Evolutionary conservation across 2,888 invertebrate species (phyloP), one percentile per base, ranked within the genome.

Genomic region (Campoplex capitator): DNA sequence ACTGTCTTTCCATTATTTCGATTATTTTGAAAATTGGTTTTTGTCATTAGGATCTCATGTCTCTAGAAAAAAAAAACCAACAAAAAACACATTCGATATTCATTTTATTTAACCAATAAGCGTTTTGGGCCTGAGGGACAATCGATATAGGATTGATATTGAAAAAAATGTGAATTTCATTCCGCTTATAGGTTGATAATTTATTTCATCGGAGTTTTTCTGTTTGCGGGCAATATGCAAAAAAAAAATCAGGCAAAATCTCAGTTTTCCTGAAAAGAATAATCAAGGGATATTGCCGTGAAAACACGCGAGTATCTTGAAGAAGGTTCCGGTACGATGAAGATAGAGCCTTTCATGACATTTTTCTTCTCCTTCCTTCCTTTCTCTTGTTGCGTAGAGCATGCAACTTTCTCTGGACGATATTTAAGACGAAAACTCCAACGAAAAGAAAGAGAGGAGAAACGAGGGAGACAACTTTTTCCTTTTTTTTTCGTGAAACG

Each of bases 351-450:
- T 56, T 68, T 56, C 28, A 16, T 58, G 67, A 23, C 54, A 28
- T 70, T 78, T 56, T 42, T 56, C 51, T 62, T 28, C 28, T 23
- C 38, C 28, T 23, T 51, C 28, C 23, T 51, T n/a, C 71, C 62
- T 56, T 58, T 38, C 51, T 80, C 80, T 48, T 18, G 76, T 48
- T 42, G n/a, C 42, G 32, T 73, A 28, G 28, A 76, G 54, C 42
- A 76, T 54, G 70, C 80, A 84, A 71, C 62, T 84, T 80, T 76
- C 84, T 35, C 70, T 54, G 51, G 58, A 80, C 79, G 76, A 75
- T 75, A 75, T 79, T 84, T 70, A 84, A 75, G 75, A 62, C 70
- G 51, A 58, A 70, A 84, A 70, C 51, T 81, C 48, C 58, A 56
- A 68, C 42, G 74, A 62, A 62, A 62, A 83, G 65, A 45, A 35